Base-by-base conservation (phyloP, 2,888 invertebrate species). In the Heliconius ismenius region DNA sequence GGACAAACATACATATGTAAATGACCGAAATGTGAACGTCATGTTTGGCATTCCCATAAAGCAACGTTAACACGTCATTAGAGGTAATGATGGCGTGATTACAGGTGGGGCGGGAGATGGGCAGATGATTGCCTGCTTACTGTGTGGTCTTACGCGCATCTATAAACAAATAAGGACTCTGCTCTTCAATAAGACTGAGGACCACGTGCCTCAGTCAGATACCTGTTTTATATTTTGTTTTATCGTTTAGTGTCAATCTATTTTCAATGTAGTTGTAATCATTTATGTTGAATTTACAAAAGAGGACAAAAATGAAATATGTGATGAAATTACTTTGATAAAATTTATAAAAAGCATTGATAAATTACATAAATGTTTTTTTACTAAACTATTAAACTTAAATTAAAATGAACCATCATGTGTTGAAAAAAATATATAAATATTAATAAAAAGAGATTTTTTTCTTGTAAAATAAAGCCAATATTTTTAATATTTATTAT, bases 41-140 rank as follows among this genome's bases (percentile, higher is more conserved):
- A 91, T 93, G 94, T 94, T 94, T 94, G 93, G 93, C 93, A 93
- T 94, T 93, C 94, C 93, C 94, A 93, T 94, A 94, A 93, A 92
- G 92, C 89, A 90, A 91, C 91, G 93, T 93, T 94, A 94, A 93
- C 94, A 93, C 94, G 92, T 94, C 92, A 94, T 93, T 94, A 94
- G 91, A 92, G 90, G 92, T 92, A 93, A 93, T 94, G 93, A 94
- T 93, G 93, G 89, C 90, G 88, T 93, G 91, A 93, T 93, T 93
- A 92, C 91, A 88, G 90, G 88, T 87, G 89, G 89, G 89, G 90
- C 88, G 86, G 88, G 89, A 88, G 89, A 89, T 89, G 89, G 86
- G 86, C 89, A 88, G 87, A 87, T 90, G 92, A 92, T 91, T 90
- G 90, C 88, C 89, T 88, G 87, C 92, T 88, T 87, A 90, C 90